A percentile compares a stretch with the other conserved stretches of the same genome.
phyloP scores from a whole-genome alignment of 2,888 invertebrate species.

The Stenichneumon culpator region DNA sequence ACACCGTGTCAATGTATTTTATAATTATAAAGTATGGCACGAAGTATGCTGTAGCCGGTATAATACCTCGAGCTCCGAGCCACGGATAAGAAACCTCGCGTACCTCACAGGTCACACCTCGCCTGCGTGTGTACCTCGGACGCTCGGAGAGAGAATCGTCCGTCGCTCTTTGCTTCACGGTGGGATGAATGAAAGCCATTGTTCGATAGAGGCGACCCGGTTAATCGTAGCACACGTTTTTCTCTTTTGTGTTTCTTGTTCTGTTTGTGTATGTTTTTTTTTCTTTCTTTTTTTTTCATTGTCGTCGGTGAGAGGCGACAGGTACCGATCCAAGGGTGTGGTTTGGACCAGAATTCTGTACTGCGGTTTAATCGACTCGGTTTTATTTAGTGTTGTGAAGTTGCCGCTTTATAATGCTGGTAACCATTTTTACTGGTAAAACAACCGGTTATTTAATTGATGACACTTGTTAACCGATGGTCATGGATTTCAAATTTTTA shows the following conservation, averaged over 20 bases:
- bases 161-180: constrained; percentile 34
- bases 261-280: background rate
- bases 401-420: background rate
- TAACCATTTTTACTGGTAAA: background rate
- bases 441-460: background rate
- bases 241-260: background rate
- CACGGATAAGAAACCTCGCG: constrained; percentile 11
- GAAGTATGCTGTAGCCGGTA: constrained; percentile 3
- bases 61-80: background rate
- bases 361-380: background rate
- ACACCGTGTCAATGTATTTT: background rate
- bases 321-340: constrained; percentile 54
- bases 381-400: background rate
- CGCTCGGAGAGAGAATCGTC: constrained; percentile 33
- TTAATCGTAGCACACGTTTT: constrained; percentile 52
- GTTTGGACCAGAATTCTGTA: constrained; percentile 16
- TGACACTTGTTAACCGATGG: background rate
- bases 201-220: constrained; percentile 51
- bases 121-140: constrained; percentile 25
- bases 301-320: constrained; percentile 55
- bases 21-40: background rate
- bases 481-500: too few species aligned
- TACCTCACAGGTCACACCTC: constrained; percentile 35
- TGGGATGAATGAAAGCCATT: constrained; percentile 63
- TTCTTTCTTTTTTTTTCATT: background rate